Evolutionary conservation across 1,140 invertebrate genomes (phyloP).

Genomic region (Anoplolepis gracilipes): DNA sequence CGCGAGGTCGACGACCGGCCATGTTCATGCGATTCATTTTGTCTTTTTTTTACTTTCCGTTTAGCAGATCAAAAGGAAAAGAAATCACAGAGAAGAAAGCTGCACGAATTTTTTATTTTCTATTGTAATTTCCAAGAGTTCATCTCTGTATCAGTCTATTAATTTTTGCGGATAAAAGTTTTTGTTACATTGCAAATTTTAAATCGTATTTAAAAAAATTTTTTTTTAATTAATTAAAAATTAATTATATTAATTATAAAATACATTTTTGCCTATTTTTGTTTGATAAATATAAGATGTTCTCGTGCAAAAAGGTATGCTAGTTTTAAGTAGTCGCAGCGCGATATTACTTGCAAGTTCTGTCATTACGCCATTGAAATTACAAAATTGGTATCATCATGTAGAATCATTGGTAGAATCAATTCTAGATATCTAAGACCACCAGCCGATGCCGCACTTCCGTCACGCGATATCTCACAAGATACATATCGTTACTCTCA

Average conservation of each 20-base stretch:
- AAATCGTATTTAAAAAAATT: not conserved
- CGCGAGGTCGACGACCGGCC: slow-evolving; percentile 66
- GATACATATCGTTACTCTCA: not conserved
- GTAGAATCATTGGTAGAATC: slow-evolving; percentile 10
- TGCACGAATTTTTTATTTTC: not conserved
- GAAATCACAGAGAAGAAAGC: not conserved
- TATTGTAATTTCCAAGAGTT: not conserved
- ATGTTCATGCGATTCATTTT: slow-evolving; percentile 54
- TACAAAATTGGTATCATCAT: slow-evolving; percentile 5
- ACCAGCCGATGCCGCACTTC: not conserved
- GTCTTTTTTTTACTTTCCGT: slow-evolving; percentile 11
- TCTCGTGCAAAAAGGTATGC: not conserved
- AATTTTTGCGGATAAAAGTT: not conserved
- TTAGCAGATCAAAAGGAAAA: slow-evolving; percentile 8
- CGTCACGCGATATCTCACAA: slow-evolving; percentile 7
- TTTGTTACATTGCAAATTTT: not conserved
- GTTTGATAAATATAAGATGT: not conserved
- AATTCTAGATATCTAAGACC: slow-evolving; percentile 6
- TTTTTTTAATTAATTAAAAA: not conserved
- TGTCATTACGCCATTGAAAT: not conserved
- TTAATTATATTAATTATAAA: not conserved
- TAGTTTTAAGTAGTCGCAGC: not conserved
- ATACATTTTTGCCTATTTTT: not conserved
- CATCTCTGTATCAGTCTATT: too few relatives aligned
- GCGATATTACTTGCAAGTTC: slow-evolving; percentile 8